These are phyloP conservation scores for Leptarthrus brevirostris DNA, from an alignment of 2,888 invertebrate species.

Conservation along the genomic window DNA sequence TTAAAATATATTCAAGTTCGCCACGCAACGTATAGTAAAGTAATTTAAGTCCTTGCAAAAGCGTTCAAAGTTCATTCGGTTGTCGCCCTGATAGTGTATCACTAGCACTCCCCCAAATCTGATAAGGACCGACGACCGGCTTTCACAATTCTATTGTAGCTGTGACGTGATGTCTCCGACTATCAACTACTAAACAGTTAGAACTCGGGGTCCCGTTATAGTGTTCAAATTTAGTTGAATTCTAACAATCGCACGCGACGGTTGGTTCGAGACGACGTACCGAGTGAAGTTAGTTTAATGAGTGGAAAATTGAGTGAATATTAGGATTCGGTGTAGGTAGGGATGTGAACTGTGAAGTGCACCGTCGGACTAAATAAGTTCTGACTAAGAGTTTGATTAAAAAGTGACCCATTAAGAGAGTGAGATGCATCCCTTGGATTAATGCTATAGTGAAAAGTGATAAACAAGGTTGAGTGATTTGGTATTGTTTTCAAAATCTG, in stretches of 20 bases:
- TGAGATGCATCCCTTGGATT: neutral
- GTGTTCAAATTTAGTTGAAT: conserved; percentile 17
- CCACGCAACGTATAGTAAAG: neutral
- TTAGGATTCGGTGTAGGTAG: neutral
- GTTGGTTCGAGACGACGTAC: too few species aligned
- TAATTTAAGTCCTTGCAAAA: conserved; percentile 4
- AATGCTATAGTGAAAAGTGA: neutral
- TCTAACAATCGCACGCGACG: conserved; percentile 35
- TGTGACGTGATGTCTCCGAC: neutral
- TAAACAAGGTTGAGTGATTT: neutral
- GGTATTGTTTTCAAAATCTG: conserved; percentile 4
- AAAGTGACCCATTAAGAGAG: too few species aligned
- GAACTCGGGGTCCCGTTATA: too few species aligned
- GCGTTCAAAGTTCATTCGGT: neutral
- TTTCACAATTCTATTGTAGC: neutral
- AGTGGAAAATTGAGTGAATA: too few species aligned
- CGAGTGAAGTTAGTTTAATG: neutral
- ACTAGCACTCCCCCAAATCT: conserved; percentile 12
- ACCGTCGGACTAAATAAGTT: neutral
- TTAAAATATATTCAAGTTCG: conserved; percentile 38
- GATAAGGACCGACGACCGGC: conserved; percentile 22
- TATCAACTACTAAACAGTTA: too few species aligned
- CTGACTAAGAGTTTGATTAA: neutral
- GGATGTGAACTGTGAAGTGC: conserved; percentile 8
- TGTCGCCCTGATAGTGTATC: neutral